Evolutionary conservation across 1,140 invertebrate species (phyloP).

Genomic region (Gryon sp.): DNA sequence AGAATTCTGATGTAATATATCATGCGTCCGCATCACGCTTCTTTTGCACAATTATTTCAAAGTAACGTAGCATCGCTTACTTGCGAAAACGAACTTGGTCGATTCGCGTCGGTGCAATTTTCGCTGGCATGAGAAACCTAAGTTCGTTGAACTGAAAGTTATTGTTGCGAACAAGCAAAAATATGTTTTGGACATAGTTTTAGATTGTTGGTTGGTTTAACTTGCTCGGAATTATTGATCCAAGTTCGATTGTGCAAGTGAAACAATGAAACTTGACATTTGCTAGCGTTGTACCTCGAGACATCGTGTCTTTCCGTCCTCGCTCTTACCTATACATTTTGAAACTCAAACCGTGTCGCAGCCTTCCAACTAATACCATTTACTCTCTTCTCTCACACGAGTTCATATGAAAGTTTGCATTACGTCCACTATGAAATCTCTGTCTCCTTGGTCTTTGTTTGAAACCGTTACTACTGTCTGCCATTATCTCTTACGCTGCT

Average conservation of each 20-base stretch:
- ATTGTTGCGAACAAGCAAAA: slow-evolving; percentile 48
- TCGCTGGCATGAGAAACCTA: slow-evolving; percentile 28
- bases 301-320: slow-evolving; percentile 22
- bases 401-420: slow-evolving; percentile 55
- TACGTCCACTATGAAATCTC: slow-evolving; percentile 61
- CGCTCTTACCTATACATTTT: slow-evolving; percentile 39
- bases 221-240: slow-evolving; percentile 53
- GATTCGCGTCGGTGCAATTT: slow-evolving; percentile 1
- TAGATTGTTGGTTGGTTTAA: slow-evolving; percentile 50
- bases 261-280: slow-evolving; percentile 65
- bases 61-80: slow-evolving; percentile 15
- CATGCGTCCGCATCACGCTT: neutral
- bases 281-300: slow-evolving; percentile 43
- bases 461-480: slow-evolving; percentile 48
- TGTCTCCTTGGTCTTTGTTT: slow-evolving; percentile 56
- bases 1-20: slow-evolving; percentile 20
- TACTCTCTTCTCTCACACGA: slow-evolving; percentile 37
- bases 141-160: slow-evolving; percentile 51
- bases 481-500: slow-evolving; percentile 60
- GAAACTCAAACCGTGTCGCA: slow-evolving; percentile 63
- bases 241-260: slow-evolving; percentile 57
- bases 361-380: slow-evolving; percentile 70
- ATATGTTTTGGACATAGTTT: slow-evolving; percentile 62
- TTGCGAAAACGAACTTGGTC: slow-evolving; percentile 5
- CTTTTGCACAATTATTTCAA: slow-evolving; percentile 21